phyloP scores from a whole-genome alignment of 2,797 vertebrate species.

The Pipistrellus kuhlii region DNA sequence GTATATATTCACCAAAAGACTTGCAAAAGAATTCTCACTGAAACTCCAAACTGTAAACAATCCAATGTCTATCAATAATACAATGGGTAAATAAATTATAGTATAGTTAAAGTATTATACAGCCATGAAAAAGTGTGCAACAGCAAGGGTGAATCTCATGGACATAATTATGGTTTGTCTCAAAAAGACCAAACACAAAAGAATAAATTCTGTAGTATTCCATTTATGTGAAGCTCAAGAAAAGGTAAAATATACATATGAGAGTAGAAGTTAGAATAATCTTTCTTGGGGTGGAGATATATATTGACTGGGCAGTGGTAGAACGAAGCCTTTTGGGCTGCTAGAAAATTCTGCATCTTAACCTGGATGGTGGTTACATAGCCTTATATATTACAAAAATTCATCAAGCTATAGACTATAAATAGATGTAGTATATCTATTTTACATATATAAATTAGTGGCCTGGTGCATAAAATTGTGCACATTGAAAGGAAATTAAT shows the following conservation, averaged over 20 bases:
- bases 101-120: background rate
- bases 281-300: background rate
- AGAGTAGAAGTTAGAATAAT: background rate
- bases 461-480: too few species aligned
- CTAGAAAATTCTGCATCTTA: background rate
- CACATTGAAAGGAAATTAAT: too few species aligned
- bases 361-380: background rate
- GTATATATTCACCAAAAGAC: background rate
- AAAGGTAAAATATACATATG: background rate
- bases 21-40: background rate
- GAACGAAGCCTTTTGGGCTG: background rate
- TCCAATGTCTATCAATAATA: background rate
- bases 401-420: background rate
- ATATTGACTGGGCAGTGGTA: background rate
- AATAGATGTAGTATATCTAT: background rate
- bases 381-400: background rate
- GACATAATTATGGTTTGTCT: background rate
- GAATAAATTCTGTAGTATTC: background rate
- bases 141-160: background rate
- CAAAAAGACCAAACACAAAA: background rate
- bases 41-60: background rate
- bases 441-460: too few species aligned
- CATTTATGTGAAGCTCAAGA: slow-evolving; percentile 1
- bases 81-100: background rate
- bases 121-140: background rate